These are phyloP conservation scores for Drosophila neotestacea DNA, from an alignment of 2,888 invertebrate genomes.

Conservation along the genomic window DNA sequence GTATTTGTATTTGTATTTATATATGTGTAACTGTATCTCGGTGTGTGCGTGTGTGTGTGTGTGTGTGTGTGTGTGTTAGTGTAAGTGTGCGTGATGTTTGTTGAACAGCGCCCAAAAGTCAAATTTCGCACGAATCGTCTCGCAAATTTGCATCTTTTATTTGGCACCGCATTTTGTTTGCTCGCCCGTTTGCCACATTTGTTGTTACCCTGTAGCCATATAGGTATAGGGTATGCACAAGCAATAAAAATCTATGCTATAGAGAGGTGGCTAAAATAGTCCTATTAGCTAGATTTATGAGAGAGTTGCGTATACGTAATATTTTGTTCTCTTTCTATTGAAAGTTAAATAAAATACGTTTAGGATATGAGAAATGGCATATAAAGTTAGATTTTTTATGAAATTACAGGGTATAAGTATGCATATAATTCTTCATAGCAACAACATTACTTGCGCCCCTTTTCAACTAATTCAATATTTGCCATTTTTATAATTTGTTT, in stretches of 20 bases:
- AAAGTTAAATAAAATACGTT: no score
- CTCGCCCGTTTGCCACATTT: constrained; percentile 53
- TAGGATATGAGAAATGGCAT: no score
- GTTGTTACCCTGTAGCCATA: constrained; percentile 1
- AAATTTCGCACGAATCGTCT: constrained; percentile 59
- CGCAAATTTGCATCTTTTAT: constrained; percentile 69
- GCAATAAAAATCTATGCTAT: no score
- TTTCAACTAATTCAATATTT: constrained; percentile 52
- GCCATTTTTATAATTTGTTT: constrained; percentile 42
- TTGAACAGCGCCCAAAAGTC: constrained; percentile 51
- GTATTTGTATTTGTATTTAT: constrained; percentile 6
- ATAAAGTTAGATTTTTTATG: no score
- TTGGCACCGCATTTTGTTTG: constrained; percentile 61
- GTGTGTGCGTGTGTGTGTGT: background rate
- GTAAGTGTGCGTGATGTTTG: constrained; percentile 43
- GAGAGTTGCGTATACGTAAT: constrained; percentile 10
- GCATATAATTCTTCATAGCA: no score
- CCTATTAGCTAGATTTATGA: no score
- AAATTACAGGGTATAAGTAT: background rate
- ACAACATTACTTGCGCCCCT: background rate
- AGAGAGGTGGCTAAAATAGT: no score
- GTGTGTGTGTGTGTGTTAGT: constrained; percentile 15
- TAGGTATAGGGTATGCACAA: background rate
- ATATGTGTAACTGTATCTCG: no score
- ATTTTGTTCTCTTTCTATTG: background rate